phyloP scores from a whole-genome alignment of 2,888 invertebrate species.

The Psococerastis gibbosa region DNA sequence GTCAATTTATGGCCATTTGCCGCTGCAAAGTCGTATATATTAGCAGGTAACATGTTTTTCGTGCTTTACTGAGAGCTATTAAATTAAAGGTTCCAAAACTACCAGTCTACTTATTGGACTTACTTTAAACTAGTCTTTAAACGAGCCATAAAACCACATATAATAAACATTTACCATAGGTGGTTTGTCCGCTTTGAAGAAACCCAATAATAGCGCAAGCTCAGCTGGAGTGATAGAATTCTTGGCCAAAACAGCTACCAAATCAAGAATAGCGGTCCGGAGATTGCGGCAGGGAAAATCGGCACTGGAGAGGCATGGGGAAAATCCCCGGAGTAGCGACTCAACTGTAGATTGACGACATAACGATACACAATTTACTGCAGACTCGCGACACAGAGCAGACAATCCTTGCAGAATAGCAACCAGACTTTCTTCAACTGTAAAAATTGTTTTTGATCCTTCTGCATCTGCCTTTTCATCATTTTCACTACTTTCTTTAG shows the following conservation, averaged over 20 bases:
- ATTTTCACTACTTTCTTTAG: not conserved
- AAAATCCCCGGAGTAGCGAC: slow-evolving; percentile 26
- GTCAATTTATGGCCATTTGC: too few species aligned
- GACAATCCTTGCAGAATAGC: slow-evolving; percentile 24
- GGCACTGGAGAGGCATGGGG: slow-evolving; percentile 19
- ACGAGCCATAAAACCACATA: not conserved
- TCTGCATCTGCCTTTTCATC: not conserved
- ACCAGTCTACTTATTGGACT: too few species aligned
- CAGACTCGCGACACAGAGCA: slow-evolving; percentile 26
- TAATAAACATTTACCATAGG: slow-evolving; percentile 26
- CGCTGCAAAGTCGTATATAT: too few species aligned
- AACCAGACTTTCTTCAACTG: slow-evolving; percentile 11
- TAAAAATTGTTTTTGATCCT: too few species aligned
- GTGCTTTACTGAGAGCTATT: too few species aligned
- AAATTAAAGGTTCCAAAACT: too few species aligned
- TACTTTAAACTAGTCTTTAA: too few species aligned
- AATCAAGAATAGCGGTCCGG: slow-evolving; percentile 42
- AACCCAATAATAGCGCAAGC: slow-evolving; percentile 36
- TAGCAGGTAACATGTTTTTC: too few species aligned
- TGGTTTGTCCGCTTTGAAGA: slow-evolving; percentile 35
- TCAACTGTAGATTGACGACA: slow-evolving; percentile 25
- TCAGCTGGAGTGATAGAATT: slow-evolving; percentile 33
- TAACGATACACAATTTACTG: slow-evolving; percentile 26
- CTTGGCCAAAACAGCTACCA: slow-evolving; percentile 34
- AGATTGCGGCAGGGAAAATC: slow-evolving; percentile 30